A percentile compares a stretch with the other conserved stretches of the same genome.
Evolutionary conservation across 2,113 vertebrate genomes (phyloP).

Genomic region (Psophia crepitans): DNA sequence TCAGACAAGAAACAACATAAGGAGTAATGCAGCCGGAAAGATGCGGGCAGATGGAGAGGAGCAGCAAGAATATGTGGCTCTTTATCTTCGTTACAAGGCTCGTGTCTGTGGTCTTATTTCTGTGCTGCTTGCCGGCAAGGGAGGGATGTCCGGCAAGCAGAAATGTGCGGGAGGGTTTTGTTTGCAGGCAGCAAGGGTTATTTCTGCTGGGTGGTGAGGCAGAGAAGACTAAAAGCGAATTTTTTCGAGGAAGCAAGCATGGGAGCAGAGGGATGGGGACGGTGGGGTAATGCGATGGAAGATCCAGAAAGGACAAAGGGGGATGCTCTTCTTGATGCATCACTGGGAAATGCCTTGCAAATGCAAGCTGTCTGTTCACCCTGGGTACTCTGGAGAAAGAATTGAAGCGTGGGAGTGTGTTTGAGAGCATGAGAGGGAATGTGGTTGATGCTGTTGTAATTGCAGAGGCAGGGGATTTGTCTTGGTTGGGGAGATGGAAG

Average conservation of each 20-base stretch:
- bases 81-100: background rate
- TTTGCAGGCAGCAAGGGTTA: background rate
- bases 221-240: background rate
- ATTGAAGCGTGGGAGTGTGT: background rate
- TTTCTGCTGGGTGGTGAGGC: background rate
- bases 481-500: background rate
- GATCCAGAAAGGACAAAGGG: background rate
- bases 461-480: background rate
- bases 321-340: background rate
- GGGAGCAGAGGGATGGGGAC: background rate
- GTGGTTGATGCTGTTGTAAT: background rate
- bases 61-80: background rate
- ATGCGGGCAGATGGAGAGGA: background rate
- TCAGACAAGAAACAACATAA: background rate
- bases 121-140: background rate
- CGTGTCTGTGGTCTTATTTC: background rate
- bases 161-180: background rate
- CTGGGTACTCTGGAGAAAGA: background rate
- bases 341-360: background rate
- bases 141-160: background rate
- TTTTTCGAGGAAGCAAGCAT: background rate
- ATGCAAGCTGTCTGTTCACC: background rate
- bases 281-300: rapidly evolving
- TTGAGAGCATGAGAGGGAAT: background rate
- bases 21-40: background rate